A percentile compares a stretch with the other conserved stretches of the same genome.
phyloP scores from a whole-genome alignment of 2,113 vertebrate species.

The Eulacestoma nigropectus region DNA sequence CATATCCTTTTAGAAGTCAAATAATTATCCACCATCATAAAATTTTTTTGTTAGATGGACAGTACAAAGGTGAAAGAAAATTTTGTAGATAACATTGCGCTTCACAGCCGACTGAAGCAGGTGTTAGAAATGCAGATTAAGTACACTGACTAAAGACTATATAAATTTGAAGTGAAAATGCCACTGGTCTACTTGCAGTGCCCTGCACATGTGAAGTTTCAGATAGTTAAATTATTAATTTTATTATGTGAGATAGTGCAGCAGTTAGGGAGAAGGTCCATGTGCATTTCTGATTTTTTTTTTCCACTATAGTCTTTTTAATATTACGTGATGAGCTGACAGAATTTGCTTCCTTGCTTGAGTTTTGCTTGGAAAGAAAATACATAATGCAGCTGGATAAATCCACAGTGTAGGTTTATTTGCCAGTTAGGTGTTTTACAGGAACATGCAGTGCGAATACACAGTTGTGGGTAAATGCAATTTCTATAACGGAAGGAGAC shows the following conservation, averaged over 20 bases:
- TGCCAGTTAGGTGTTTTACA: background rate
- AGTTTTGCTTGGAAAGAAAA: constrained; percentile 20
- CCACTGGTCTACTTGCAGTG: constrained; percentile 83
- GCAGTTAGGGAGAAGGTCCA: constrained; percentile 78
- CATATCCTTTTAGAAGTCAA: constrained; percentile 57
- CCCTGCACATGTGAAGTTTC: constrained; percentile 84
- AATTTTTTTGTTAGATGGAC: constrained; percentile 71
- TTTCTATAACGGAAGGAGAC: background rate
- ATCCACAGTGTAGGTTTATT: background rate
- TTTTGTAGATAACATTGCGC: constrained; percentile 74
- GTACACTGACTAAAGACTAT: constrained; percentile 92
- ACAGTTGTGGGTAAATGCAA: background rate
- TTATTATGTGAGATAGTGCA: constrained; percentile 80
- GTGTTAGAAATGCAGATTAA: constrained; percentile 99
- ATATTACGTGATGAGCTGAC: constrained; percentile 66
- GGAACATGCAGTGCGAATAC: background rate
- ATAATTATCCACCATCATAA: constrained; percentile 62
- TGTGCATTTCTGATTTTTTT: constrained; percentile 72
- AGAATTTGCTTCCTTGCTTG: constrained; percentile 61
- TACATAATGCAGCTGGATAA: background rate
- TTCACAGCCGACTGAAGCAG: constrained; percentile 88
- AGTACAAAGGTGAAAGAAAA: constrained; percentile 85
- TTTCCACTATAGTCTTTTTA: constrained; percentile 62
- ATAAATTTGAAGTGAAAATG: constrained; percentile 99
- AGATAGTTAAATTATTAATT: constrained; percentile 91